Evolutionary conservation across 1,140 invertebrate genomes (phyloP), one percentile per base, ranked within the genome.

Genomic region (Drosophila busckii): DNA sequence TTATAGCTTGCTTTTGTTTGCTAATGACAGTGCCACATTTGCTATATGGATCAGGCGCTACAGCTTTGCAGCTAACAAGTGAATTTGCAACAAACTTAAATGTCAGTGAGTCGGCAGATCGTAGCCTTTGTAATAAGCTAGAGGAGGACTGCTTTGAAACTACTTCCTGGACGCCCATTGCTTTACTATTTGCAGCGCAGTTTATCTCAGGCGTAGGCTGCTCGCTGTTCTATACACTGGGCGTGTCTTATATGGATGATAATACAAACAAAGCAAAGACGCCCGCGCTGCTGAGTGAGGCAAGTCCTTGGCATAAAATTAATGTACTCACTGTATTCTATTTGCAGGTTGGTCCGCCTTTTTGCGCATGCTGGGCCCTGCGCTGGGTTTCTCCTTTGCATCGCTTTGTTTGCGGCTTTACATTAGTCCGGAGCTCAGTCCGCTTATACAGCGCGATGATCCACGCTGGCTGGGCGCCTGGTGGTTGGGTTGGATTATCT

Each of bases 401-500:
- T 93, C 93, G 0, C 88, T 92, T 16, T 91, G 91, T 29, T 82
- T 94, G 1, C 92, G 92, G 50, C 82, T 92, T 17, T 94, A 93
- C 62, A 92, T 94, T 19, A 91, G 91, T 16, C 92, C 93, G 1
- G 87, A 88, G 1, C 68, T 93, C 29, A 92, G 90, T 3, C 93
- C 93, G 1, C 90, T 90, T 0, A 93, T 94, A 13, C 89, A 86
- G 4, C 90, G 88, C 5, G 88, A 89, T 52, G 93, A 94, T 88
- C 92, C 93, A 1, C 88, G 92, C 55, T 94, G 93, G 93, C 60
- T 94, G 12, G 93, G 93, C 2, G 93, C 93, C n/a, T 94, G 93
- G 93, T 94, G 93, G 93, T 55, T 94, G n/a, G 94, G 94, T 13
- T 95, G 90, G 93, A 89, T 94, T 13, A 88, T 93, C n/a, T 84